A percentile compares a stretch with the other conserved stretches of the same genome.
phyloP scores from a whole-genome alignment of 1,140 invertebrate genomes.

The Ceratina japonica region DNA sequence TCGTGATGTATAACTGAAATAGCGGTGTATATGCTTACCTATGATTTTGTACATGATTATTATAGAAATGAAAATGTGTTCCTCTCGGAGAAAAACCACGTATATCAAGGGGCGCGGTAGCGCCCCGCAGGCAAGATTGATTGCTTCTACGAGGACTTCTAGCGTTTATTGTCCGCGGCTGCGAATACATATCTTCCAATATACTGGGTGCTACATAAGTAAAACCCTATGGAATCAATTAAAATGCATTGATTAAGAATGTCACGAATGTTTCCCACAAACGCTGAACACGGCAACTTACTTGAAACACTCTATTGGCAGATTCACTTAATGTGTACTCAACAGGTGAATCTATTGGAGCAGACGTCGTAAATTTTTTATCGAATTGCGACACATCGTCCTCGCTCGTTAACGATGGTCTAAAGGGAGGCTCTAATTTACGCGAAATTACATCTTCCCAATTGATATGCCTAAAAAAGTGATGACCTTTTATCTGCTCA shows the following conservation, averaged over 20 bases:
- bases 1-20: neutral
- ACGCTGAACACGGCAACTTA: conserved; percentile 67
- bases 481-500: conserved; percentile 91
- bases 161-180: conserved; percentile 84
- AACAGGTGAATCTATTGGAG: conserved; percentile 98
- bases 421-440: conserved; percentile 94
- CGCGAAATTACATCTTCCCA: conserved; percentile 95
- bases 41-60: conserved; percentile 68
- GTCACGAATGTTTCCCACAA: neutral
- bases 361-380: conserved; percentile 97
- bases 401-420: conserved; percentile 91
- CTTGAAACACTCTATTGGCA: conserved; percentile 96
- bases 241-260: conserved; percentile 41
- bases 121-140: too few species aligned
- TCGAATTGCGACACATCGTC: conserved; percentile 99
- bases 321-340: conserved; percentile 97
- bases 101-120: too few species aligned
- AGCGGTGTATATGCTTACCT: conserved; percentile 61
- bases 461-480: conserved; percentile 95
- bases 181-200: conserved; percentile 92
- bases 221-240: conserved; percentile 88
- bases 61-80: conserved; percentile 67
- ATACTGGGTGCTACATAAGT: conserved; percentile 99
- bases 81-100: conserved; percentile 70
- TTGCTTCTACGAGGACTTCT: conserved; percentile 84